phyloP scores from a whole-genome alignment of 2,888 invertebrate genomes.

The Pseudoips prasinana region DNA sequence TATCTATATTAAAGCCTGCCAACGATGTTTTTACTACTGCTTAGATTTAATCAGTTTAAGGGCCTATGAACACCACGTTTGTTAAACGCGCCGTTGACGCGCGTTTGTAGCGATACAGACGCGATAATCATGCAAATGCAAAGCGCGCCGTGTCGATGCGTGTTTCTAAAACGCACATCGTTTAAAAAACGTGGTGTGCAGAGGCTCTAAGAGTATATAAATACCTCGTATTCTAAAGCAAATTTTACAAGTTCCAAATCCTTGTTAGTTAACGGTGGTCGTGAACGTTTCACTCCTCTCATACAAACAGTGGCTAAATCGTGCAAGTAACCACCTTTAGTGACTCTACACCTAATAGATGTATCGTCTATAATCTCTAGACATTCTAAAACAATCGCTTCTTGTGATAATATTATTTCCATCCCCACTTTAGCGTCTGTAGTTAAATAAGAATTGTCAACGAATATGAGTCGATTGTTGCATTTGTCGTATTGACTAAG shows the following conservation, averaged over 20 bases:
- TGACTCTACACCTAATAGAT: conserved; percentile 36
- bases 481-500: conserved; percentile 38
- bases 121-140: no score
- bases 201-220: no score
- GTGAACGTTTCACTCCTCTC: conserved; percentile 27
- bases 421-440: conserved; percentile 38
- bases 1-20: no score
- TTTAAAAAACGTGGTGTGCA: no score
- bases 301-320: conserved; percentile 34
- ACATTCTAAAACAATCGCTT: conserved; percentile 40
- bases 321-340: conserved; percentile 37
- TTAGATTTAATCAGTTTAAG: no score
- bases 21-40: no score
- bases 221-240: conserved; percentile 47
- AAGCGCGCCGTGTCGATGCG: no score
- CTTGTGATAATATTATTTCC: conserved; percentile 37
- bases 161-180: no score
- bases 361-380: conserved; percentile 25
- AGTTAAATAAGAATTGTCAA: conserved; percentile 41
- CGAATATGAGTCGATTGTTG: conserved; percentile 37
- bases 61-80: no score
- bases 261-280: conserved; percentile 35
- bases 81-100: no score
- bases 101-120: no score
- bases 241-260: conserved; percentile 43